A percentile compares a stretch with the other conserved stretches of the same genome.
phyloP scores from a whole-genome alignment of 2,113 vertebrate genomes.

The Sylvietta virens region DNA sequence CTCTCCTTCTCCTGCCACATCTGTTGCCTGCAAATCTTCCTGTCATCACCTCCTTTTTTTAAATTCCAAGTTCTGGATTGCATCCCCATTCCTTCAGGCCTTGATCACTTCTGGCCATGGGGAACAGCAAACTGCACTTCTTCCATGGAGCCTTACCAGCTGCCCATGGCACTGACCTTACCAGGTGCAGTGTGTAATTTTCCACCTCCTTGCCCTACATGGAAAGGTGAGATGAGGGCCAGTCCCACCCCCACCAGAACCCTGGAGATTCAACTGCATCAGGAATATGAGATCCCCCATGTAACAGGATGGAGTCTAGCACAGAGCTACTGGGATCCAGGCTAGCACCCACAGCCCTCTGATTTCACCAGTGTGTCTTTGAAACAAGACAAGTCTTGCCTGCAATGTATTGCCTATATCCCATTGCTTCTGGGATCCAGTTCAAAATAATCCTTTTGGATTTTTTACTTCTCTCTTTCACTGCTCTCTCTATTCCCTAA shows the following conservation, averaged over 20 bases:
- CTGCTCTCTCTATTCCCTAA: background rate
- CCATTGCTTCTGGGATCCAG: background rate
- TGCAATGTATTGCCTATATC: background rate
- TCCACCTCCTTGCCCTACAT: background rate
- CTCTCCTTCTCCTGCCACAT: conserved; percentile 49
- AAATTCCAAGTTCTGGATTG: background rate
- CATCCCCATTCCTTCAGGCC: background rate
- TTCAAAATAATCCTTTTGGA: background rate
- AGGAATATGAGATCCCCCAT: background rate
- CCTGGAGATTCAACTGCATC: background rate
- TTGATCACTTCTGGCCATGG: background rate
- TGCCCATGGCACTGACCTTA: background rate
- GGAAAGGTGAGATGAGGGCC: background rate
- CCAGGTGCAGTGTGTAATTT: background rate
- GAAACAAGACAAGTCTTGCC: background rate
- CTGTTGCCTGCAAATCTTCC: conserved; percentile 57
- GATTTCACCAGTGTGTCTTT: background rate
- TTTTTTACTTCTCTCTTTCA: background rate
- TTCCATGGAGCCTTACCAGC: background rate
- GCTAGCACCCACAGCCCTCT: background rate
- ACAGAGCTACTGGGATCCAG: background rate
- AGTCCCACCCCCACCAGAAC: accelerated
- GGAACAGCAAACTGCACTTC: background rate
- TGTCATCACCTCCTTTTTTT: conserved; percentile 29
- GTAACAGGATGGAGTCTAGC: background rate